These are phyloP conservation scores for Parambassis ranga DNA, from an alignment of 2,797 vertebrate genomes.

Conservation along the genomic window DNA sequence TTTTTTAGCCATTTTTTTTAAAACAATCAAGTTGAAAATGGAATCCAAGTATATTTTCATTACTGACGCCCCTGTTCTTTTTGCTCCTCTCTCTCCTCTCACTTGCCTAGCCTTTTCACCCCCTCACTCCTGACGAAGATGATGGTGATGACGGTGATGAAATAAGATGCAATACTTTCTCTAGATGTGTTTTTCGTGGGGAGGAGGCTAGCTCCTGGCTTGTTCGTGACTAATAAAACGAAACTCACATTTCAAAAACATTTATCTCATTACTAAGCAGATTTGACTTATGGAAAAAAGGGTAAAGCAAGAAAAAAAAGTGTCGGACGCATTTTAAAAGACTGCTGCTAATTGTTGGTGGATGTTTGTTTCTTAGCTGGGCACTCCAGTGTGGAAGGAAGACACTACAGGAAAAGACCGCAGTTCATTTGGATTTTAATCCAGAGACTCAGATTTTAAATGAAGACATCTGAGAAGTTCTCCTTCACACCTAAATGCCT, in stretches of 20 bases:
- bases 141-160: slow-evolving; percentile 79
- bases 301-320: slow-evolving; percentile 50
- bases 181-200: slow-evolving; percentile 78
- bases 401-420: slow-evolving; percentile 31
- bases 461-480: slow-evolving; percentile 16
- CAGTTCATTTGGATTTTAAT: slow-evolving; percentile 49
- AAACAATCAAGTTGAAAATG: slow-evolving; percentile 59
- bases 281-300: slow-evolving; percentile 72
- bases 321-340: slow-evolving; percentile 65
- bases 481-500: slow-evolving; percentile 1
- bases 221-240: slow-evolving; percentile 83
- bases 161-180: slow-evolving; percentile 81
- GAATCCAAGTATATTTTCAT: slow-evolving; percentile 54
- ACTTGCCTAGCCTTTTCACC: slow-evolving; percentile 82
- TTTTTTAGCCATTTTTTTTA: slow-evolving; percentile 49
- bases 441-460: slow-evolving; percentile 30
- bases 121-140: slow-evolving; percentile 82
- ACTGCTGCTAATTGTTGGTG: slow-evolving; percentile 64
- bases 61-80: slow-evolving; percentile 51
- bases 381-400: slow-evolving; percentile 2
- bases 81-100: slow-evolving; percentile 62
- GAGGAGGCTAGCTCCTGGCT: slow-evolving; percentile 83
- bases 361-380: slow-evolving; percentile 56
- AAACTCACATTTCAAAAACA: slow-evolving; percentile 83
- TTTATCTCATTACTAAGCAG: slow-evolving; percentile 85